Percentiles rank a stretch among this genome's conserved stretches.
These are phyloP conservation scores for Agapornis canus DNA, from an alignment of 2,797 vertebrate species.

Conservation along the genomic window DNA sequence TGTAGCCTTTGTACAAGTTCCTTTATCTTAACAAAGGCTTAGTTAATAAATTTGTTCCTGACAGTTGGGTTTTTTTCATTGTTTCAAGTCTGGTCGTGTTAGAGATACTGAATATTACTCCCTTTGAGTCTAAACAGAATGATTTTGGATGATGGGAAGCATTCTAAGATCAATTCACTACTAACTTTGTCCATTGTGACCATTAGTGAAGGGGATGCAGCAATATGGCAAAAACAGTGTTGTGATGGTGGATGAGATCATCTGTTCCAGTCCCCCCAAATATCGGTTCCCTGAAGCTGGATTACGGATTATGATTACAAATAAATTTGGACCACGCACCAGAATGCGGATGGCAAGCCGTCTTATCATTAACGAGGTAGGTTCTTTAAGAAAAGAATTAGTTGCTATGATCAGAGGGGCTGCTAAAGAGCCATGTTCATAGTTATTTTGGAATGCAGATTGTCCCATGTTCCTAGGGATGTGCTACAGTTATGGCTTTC, in stretches of 20 bases:
- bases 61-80: neutral
- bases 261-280: slow-evolving; percentile 91
- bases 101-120: neutral
- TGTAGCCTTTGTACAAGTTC: neutral
- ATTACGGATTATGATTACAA: slow-evolving; percentile 95
- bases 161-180: neutral
- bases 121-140: neutral
- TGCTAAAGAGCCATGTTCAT: neutral
- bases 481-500: neutral
- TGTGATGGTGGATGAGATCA: slow-evolving; percentile 97
- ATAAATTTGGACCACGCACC: slow-evolving; percentile 95
- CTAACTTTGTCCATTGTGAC: slow-evolving; percentile 59
- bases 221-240: slow-evolving; percentile 86
- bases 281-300: slow-evolving; percentile 94
- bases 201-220: slow-evolving; percentile 87
- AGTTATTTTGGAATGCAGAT: neutral
- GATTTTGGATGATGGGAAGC: neutral
- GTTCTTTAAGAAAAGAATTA: neutral
- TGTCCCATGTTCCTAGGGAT: accelerated
- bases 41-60: neutral
- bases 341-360: slow-evolving; percentile 96
- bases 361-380: slow-evolving; percentile 96
- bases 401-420: neutral
- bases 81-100: neutral
- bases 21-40: neutral